Conservation (phyloP, 2,113 vertebrate species). For the Camelus dromedarius region DNA sequence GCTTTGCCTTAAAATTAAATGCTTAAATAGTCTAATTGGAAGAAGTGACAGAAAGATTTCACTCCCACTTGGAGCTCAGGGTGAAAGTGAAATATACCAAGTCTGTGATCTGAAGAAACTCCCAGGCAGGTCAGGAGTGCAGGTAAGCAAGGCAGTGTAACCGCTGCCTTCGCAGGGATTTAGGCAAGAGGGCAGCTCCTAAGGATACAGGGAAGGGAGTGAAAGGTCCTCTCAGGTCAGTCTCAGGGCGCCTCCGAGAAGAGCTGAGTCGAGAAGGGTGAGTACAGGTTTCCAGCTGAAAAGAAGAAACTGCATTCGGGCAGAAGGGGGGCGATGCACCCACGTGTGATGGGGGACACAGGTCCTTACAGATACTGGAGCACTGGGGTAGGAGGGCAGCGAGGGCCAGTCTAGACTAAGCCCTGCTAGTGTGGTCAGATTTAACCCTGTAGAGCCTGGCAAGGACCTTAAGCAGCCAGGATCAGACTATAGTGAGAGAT, state of each 20-base stretch:
- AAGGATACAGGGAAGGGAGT: neutral
- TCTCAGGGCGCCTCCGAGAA: neutral
- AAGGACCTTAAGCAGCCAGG: neutral
- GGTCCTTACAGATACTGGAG: neutral
- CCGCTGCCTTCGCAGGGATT: neutral
- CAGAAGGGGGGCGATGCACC: neutral
- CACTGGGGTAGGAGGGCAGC: fast-evolving
- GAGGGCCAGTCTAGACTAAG: neutral
- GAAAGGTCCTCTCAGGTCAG: neutral
- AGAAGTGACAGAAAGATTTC: neutral
- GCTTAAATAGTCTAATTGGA: neutral
- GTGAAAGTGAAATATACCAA: neutral
- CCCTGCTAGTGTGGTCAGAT: neutral
- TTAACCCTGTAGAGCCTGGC: too few species aligned
- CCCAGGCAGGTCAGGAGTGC: fast-evolving
- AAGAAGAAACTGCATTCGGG: neutral
- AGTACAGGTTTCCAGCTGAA: neutral
- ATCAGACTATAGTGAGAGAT: neutral
- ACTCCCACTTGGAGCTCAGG: neutral
- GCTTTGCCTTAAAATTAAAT: neutral
- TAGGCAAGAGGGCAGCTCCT: neutral
- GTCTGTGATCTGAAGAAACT: neutral
- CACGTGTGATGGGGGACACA: neutral
- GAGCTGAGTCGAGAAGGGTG: neutral
- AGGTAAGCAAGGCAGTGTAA: neutral